Base-by-base conservation (phyloP, 1,140 invertebrate species). In the Carcinoscorpius rotundicauda region DNA sequence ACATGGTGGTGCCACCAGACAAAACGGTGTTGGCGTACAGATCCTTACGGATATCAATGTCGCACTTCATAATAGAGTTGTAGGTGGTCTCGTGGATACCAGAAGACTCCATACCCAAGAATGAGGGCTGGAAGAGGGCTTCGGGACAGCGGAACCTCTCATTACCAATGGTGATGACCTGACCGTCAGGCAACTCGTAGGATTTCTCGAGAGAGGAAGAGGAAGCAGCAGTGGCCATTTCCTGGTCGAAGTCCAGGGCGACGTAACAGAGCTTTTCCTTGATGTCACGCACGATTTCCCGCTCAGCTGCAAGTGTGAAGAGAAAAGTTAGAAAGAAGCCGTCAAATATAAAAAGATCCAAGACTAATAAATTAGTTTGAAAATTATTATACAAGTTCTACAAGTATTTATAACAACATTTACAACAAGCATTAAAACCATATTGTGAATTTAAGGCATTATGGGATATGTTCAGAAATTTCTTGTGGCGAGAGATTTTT, bases 61-160 rank as follows among this genome's bases (percentile, higher is more conserved):
- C 91, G 81, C 91, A 94, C 83, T 94, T 94, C 91, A 95, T 94
- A 82, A 97, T 95, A 70, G 89, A 93, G 82, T 95, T 95, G 86
- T 93, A 95, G 62, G 90, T 90, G 71, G 93, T 94, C 80, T 95
- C 91, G 76, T 93, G 90, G 78, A 94, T 93, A 72, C 91, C 91
- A 77, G 87, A 89, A 61, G 90, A 89, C 85, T 95, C 92, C 91
- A 95, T 94, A 78, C 92, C 89, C 80, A 93, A 78, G 87, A 93
- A 94, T 64, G 88, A 90, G 69, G 93, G 91, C 79, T 95, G 92
- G 89, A 97, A 96, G 65, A 97, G 84, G 70, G 93, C 92, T 78
- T 97, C 93, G 51, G 93, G 93, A 81, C 91, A 97, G 81, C 94
- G 87, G 92, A 98, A 96, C 76, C 94, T 84, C 79, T 97, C 93